Conservation (phyloP, 2,113 vertebrate genomes). For the Siphamia tubifer region DNA sequence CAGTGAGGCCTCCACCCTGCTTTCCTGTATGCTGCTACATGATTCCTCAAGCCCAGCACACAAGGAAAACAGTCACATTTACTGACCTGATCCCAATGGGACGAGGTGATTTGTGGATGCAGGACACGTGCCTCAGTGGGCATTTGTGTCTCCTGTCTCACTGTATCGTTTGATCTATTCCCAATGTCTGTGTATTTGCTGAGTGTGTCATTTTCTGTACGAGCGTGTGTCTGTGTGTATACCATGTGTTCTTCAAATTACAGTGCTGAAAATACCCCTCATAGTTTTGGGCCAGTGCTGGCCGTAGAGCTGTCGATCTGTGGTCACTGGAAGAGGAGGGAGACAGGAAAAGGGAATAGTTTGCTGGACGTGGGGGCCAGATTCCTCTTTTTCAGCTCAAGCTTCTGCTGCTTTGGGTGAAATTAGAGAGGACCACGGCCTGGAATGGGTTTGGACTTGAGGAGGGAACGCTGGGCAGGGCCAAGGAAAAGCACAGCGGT, state of each 20-base stretch:
- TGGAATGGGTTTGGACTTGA: constrained; percentile 64
- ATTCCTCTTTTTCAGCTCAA: constrained; percentile 71
- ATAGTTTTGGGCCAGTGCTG: constrained; percentile 79
- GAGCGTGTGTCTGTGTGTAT: constrained; percentile 40
- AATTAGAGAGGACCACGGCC: constrained; percentile 78
- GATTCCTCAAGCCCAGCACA: neutral
- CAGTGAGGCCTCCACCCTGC: constrained; percentile 35
- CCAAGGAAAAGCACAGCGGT: constrained; percentile 69
- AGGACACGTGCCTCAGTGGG: constrained; percentile 37
- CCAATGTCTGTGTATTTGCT: constrained; percentile 33
- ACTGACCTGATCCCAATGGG: constrained; percentile 14
- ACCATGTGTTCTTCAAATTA: constrained; percentile 80
- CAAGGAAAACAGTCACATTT: neutral
- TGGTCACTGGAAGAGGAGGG: constrained; percentile 71
- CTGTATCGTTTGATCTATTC: constrained; percentile 26
- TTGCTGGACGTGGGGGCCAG: constrained; percentile 75
- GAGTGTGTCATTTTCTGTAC: constrained; percentile 36
- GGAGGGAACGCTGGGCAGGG: constrained; percentile 54
- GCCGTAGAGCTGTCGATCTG: constrained; percentile 74
- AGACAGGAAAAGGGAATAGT: constrained; percentile 79
- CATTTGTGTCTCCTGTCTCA: constrained; percentile 17
- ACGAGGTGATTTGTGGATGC: constrained; percentile 25
- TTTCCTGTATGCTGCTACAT: constrained; percentile 14
- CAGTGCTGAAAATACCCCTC: constrained; percentile 84
- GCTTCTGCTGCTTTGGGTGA: constrained; percentile 80